These are phyloP conservation scores for Bembecia ichneumoniformis DNA, from an alignment of 2,888 invertebrate species.

Conservation along the genomic window DNA sequence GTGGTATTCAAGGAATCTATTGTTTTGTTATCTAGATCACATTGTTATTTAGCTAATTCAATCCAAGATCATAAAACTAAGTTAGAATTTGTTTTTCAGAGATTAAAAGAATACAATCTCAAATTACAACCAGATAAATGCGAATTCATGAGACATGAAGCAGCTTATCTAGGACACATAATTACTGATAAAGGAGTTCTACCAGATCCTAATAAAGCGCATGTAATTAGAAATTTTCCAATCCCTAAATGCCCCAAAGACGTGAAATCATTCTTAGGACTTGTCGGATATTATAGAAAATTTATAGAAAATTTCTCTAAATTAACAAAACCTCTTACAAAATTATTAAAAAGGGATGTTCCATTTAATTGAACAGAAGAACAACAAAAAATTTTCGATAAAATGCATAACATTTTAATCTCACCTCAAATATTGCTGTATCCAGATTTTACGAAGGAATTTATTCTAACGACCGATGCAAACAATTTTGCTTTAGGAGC, in stretches of 20 bases:
- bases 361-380: background rate
- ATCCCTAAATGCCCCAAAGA: constrained; percentile 9
- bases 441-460: constrained; percentile 11
- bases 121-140: background rate
- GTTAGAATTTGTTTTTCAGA: background rate
- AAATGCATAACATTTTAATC: background rate
- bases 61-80: constrained; percentile 1
- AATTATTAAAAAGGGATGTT: background rate
- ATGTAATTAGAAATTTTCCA: background rate
- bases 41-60: constrained; percentile 1
- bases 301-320: constrained; percentile 4
- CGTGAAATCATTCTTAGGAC: background rate
- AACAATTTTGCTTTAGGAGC: constrained; percentile 12
- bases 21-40: constrained; percentile 3
- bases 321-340: constrained; percentile 1
- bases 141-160: background rate
- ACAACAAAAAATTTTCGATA: background rate
- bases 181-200: too few species aligned
- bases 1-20: background rate
- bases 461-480: constrained; percentile 12
- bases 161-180: background rate
- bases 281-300: too few species aligned
- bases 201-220: constrained; percentile 7
- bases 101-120: background rate
- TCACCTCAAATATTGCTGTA: constrained; percentile 9